These are phyloP conservation scores for Sisyra nigra DNA, from an alignment of 2,888 invertebrate genomes.

Conservation along the genomic window DNA sequence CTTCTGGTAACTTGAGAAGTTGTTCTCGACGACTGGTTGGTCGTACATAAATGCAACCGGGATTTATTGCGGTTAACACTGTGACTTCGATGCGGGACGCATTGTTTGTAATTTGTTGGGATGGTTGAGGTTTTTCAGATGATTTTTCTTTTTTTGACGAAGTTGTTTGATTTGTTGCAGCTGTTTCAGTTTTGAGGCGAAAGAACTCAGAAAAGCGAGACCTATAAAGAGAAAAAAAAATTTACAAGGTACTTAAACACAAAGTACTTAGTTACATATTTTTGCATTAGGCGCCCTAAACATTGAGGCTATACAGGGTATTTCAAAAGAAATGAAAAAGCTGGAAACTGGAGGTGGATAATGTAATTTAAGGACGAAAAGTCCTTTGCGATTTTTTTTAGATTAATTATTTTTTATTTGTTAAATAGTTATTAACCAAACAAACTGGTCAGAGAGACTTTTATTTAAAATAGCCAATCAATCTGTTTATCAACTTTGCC, in stretches of 20 bases:
- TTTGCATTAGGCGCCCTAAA: background rate
- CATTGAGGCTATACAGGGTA: too few species aligned
- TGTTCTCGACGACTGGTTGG: background rate
- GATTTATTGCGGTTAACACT: background rate
- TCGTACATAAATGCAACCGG: conserved; percentile 3
- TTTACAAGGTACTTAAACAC: background rate
- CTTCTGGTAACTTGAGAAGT: conserved; percentile 4
- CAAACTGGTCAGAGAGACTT: too few species aligned
- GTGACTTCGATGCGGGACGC: background rate
- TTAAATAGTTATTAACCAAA: too few species aligned
- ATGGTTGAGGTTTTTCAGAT: background rate
- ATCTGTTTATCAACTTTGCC: too few species aligned
- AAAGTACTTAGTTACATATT: background rate
- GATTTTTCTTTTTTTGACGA: background rate
- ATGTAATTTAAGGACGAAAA: too few species aligned
- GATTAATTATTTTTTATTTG: too few species aligned
- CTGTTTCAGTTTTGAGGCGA: conserved; percentile 6
- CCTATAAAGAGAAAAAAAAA: conserved; percentile 5
- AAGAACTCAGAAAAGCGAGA: conserved; percentile 6
- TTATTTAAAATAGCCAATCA: too few species aligned
- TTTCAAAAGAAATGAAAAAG: too few species aligned
- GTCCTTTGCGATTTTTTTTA: too few species aligned
- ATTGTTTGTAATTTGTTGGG: background rate
- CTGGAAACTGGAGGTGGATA: too few species aligned
- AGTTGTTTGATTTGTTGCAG: background rate